These are phyloP conservation scores for Spodoptera exigua DNA, from an alignment of 2,888 invertebrate genomes.

Conservation along the genomic window DNA sequence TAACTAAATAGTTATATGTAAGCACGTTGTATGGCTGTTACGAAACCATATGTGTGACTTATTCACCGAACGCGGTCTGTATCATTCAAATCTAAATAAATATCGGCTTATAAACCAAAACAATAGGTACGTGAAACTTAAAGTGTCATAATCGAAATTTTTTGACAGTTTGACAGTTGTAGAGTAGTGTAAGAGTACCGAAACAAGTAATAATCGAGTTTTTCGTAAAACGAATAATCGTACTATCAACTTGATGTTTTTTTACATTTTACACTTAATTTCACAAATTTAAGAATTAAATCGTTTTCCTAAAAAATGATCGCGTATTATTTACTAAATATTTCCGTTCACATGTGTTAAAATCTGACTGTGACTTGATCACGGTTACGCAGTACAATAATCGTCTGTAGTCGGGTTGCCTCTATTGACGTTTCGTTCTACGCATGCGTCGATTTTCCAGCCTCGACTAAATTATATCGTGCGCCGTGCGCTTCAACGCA, in stretches of 20 bases:
- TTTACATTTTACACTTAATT: not conserved
- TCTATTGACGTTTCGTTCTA: slow-evolving; percentile 51
- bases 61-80: slow-evolving; percentile 1
- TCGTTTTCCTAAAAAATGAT: not conserved
- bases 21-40: not conserved
- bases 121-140: not conserved
- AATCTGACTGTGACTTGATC: slow-evolving; percentile 4
- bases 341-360: no score
- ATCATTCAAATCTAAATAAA: slow-evolving; percentile 14
- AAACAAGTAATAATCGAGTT: no score
- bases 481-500: no score
- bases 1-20: not conserved
- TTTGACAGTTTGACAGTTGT: slow-evolving; percentile 31
- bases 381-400: slow-evolving; percentile 1
- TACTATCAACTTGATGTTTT: no score
- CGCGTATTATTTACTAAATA: no score
- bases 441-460: slow-evolving; percentile 55
- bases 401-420: slow-evolving; percentile 8
- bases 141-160: slow-evolving; percentile 11
- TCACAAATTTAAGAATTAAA: not conserved
- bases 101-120: slow-evolving; percentile 20
- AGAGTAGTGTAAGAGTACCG: slow-evolving; percentile 25
- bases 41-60: slow-evolving; percentile 2
- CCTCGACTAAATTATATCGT: not conserved
- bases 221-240: no score